Evolutionary conservation across 2,888 invertebrate genomes (phyloP).

Genomic region (Nowickia ferox): DNA sequence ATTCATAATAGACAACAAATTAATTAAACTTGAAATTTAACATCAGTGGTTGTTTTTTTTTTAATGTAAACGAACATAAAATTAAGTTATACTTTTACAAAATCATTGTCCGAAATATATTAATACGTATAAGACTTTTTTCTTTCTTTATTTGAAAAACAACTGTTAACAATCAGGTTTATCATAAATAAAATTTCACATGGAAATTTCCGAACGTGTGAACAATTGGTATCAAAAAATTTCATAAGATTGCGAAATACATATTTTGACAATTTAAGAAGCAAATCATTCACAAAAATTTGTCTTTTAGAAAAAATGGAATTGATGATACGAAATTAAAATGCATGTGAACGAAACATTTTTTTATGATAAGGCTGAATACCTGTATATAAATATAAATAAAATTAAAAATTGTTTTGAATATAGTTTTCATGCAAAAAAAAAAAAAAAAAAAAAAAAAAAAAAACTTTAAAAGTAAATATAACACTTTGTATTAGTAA

Average conservation of each 20-base stretch:
- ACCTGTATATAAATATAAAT: constrained; percentile 25
- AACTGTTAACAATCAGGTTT: not conserved
- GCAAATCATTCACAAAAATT: too few relatives aligned
- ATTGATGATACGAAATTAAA: too few relatives aligned
- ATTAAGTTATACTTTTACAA: constrained; percentile 26
- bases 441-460: too few relatives aligned
- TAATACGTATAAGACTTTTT: constrained; percentile 18
- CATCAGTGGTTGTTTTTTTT: constrained; percentile 68
- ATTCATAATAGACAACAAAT: constrained; percentile 50
- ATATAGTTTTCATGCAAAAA: constrained; percentile 2
- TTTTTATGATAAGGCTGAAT: too few relatives aligned
- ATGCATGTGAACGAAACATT: too few relatives aligned
- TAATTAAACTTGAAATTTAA: constrained; percentile 34
- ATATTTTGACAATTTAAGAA: too few relatives aligned
- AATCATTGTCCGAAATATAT: constrained; percentile 6
- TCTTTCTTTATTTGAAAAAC: constrained; percentile 21
- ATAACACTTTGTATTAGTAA: not conserved
- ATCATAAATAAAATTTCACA: too few relatives aligned
- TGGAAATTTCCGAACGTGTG: too few relatives aligned
- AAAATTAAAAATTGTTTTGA: constrained; percentile 17
- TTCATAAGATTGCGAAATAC: too few relatives aligned
- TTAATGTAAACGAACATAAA: constrained; percentile 55
- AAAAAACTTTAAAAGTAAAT: too few relatives aligned
- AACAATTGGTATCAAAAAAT: too few relatives aligned
- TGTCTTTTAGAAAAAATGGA: too few relatives aligned